Evolutionary conservation across 2,113 vertebrate species (phyloP).

Genomic region (Dipodomys ordii): DNA sequence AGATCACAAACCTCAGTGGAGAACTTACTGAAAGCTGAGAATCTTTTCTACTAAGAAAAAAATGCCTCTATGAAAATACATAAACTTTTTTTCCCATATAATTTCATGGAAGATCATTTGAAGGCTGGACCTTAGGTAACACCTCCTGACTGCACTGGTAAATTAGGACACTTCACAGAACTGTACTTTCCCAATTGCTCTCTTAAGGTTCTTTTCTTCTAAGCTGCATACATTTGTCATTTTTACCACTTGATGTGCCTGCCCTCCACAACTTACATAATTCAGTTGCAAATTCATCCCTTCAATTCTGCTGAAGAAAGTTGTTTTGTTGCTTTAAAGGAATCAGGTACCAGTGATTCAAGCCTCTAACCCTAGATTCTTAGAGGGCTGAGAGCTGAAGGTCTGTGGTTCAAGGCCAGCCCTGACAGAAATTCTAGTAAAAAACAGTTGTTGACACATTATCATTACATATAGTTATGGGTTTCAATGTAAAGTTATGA

Average conservation of each 20-base stretch:
- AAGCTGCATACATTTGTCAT: not conserved
- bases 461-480: not conserved
- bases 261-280: not conserved
- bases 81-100: not conserved
- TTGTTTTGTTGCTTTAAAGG: not conserved
- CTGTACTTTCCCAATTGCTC: not conserved
- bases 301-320: not conserved
- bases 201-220: not conserved
- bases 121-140: conserved; percentile 12
- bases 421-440: too few relatives aligned
- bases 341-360: too few relatives aligned
- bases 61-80: conserved; percentile 47
- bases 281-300: not conserved
- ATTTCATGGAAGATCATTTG: not conserved
- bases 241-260: not conserved
- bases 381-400: too few relatives aligned
- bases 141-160: not conserved
- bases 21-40: conserved; percentile 27
- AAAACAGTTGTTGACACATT: too few relatives aligned
- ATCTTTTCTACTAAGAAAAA: conserved; percentile 13
- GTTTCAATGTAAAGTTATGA: not conserved
- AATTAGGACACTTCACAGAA: conserved; percentile 25
- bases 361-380: too few relatives aligned
- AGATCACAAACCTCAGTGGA: not conserved
- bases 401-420: too few relatives aligned